These are phyloP conservation scores for Diaperis boleti DNA, from an alignment of 2,888 invertebrate genomes.

Conservation along the genomic window DNA sequence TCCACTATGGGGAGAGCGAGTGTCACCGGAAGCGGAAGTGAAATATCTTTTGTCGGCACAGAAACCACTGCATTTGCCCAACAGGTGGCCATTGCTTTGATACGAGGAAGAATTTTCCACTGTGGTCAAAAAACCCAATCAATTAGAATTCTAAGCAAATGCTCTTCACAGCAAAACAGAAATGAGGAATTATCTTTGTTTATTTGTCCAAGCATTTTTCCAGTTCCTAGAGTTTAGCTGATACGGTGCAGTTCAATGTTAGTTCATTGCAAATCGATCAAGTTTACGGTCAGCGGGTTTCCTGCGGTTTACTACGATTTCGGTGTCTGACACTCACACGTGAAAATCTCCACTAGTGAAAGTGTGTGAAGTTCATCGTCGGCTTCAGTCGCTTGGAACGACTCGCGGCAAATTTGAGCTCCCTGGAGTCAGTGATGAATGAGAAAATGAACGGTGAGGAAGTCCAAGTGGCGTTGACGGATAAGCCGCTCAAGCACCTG, in stretches of 20 bases:
- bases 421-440: slow-evolving; percentile 18
- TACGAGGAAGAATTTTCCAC: no score
- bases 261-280: slow-evolving; percentile 7
- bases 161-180: no score
- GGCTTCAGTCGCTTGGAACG: slow-evolving; percentile 9
- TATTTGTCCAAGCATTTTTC: not conserved
- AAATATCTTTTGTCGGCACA: no score
- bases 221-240: not conserved
- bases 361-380: slow-evolving; percentile 12
- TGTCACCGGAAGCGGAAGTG: no score
- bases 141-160: no score
- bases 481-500: slow-evolving; percentile 50
- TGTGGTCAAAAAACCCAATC: no score
- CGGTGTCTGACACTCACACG: not conserved
- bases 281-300: not conserved
- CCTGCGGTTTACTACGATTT: not conserved
- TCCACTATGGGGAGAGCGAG: no score
- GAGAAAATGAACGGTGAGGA: slow-evolving; percentile 25
- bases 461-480: slow-evolving; percentile 13
- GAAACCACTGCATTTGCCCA: no score
- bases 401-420: not conserved
- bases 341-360: slow-evolving; percentile 13
- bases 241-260: not conserved
- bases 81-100: no score
- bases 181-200: no score